phyloP scores from a whole-genome alignment of 2,113 vertebrate species.

The Microtus richardsoni region DNA sequence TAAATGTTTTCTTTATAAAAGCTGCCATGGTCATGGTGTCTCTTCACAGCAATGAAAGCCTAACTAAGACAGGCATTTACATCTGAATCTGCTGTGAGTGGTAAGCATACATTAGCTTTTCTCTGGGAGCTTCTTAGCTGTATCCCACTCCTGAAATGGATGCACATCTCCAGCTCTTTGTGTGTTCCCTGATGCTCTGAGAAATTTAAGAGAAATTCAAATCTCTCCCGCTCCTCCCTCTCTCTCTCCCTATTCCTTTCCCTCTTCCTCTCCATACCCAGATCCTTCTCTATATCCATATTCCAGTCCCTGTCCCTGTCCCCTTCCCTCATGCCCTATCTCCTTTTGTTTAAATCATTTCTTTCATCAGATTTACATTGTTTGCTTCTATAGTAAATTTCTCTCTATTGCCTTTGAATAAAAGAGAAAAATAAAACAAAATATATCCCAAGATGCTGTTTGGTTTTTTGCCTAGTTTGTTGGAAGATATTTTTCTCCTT shows the following conservation, averaged over 20 bases:
- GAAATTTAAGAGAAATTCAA: not conserved
- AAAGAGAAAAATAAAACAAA: not conserved
- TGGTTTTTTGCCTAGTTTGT: not conserved
- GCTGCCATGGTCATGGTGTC: not conserved
- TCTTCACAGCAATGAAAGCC: not conserved
- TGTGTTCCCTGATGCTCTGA: not conserved
- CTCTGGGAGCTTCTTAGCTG: not conserved
- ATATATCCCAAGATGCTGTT: too few species aligned
- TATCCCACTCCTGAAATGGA: too few species aligned
- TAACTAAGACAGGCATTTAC: not conserved
- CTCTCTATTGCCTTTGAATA: not conserved
- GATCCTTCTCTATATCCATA: too few species aligned
- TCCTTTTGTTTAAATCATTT: not conserved
- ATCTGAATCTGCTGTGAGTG: not conserved
- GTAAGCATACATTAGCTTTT: not conserved
- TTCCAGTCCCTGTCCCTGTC: too few species aligned
- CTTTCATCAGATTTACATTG: not conserved
- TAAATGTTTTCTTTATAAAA: not conserved
- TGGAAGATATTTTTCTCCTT: not conserved
- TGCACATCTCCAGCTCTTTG: rapidly evolving
- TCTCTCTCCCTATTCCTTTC: rapidly evolving
- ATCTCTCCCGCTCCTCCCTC: not conserved
- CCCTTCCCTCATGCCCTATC: not conserved
- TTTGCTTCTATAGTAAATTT: not conserved
- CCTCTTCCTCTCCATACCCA: too few species aligned